A percentile compares a stretch with the other conserved stretches of the same genome.
Conservation (phyloP, 2,797 vertebrate species). For the Gymnoscopelus microlampas region DNA sequence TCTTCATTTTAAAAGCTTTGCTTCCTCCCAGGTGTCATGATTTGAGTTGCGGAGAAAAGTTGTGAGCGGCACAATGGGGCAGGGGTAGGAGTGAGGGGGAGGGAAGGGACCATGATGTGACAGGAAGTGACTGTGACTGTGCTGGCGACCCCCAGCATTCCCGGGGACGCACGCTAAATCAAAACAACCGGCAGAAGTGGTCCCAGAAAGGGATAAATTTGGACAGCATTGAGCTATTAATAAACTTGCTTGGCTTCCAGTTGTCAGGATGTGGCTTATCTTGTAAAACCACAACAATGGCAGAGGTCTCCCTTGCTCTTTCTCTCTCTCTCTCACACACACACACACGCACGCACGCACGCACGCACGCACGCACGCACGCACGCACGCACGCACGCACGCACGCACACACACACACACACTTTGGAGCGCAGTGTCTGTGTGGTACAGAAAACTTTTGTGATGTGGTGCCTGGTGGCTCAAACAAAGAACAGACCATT, state of each 20-base stretch:
- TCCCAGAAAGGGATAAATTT: slow-evolving; percentile 73
- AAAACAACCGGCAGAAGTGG: slow-evolving; percentile 60
- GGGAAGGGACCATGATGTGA: slow-evolving; percentile 48
- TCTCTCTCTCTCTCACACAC: slow-evolving; percentile 26
- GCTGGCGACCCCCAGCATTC: slow-evolving; percentile 59
- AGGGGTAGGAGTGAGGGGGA: not conserved
- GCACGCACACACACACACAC: slow-evolving; percentile 37
- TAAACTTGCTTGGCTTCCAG: slow-evolving; percentile 64
- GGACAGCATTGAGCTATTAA: slow-evolving; percentile 77
- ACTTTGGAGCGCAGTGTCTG: too few species aligned
- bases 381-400: slow-evolving; percentile 31
- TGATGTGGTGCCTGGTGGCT: too few species aligned
- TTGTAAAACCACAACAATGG: slow-evolving; percentile 72
- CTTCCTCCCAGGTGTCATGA: slow-evolving; percentile 44
- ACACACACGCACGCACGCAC: slow-evolving; percentile 36
- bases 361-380: slow-evolving; percentile 7
- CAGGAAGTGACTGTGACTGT: slow-evolving; percentile 68
- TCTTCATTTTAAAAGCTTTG: slow-evolving; percentile 39
- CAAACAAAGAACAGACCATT: too few species aligned
- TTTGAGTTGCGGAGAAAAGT: slow-evolving; percentile 24
- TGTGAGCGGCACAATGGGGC: not conserved
- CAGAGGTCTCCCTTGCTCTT: slow-evolving; percentile 61
- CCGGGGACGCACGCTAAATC: slow-evolving; percentile 60
- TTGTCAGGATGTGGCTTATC: slow-evolving; percentile 72
- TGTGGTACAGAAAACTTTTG: too few species aligned